Evolutionary conservation across 2,888 invertebrate genomes (phyloP), one percentile per base, ranked within the genome.

Genomic region (Drosophila birchii): DNA sequence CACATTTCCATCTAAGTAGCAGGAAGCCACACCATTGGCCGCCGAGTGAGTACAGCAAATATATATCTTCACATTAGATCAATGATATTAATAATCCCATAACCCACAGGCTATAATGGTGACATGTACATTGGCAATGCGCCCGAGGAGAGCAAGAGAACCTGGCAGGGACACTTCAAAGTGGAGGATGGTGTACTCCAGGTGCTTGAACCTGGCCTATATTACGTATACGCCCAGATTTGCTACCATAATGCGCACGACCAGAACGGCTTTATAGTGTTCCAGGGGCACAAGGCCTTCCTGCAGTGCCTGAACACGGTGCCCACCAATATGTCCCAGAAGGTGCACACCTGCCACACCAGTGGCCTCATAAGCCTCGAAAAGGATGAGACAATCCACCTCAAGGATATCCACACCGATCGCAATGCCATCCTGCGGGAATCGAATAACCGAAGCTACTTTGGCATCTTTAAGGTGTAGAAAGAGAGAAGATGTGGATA

Each of bases 191-290:
- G 96, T 0, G 94, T 94, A 57, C 92, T 96, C 0, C 95, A 95
- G 14, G 94, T 96, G 0, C 94, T 94, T 78, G 95, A 95, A 78
- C 92, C 95, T 0, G 97, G 97, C 34, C 93, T 97, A 20, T 97
- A 96, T 91, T 94, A 96, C 62, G 94, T 96, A 53, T 97, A 97
- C 89, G 96, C 96, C 0, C 93, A 97, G 95, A 95, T 97, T 73
- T 96, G 95, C 92, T 97, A 96, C 90, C 93, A 96, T 70, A 96
- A 97, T 87, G 94, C 94, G 57, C 96, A 96, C 89, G 96, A 96
- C 88, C 94, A 94, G 44, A 96, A 96, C 79, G 96, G 96, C 0
- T 97, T 95, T 93, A 94, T 95, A 62, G 94, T 97, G 18, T 94
- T 95, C 88, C 94, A 94, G 49, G 95, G 94, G 23, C 93, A 93